Percentiles rank a stretch among this genome's conserved stretches.
Conservation (phyloP, 2,797 vertebrate genomes). For the Lutjanus campechanus region DNA sequence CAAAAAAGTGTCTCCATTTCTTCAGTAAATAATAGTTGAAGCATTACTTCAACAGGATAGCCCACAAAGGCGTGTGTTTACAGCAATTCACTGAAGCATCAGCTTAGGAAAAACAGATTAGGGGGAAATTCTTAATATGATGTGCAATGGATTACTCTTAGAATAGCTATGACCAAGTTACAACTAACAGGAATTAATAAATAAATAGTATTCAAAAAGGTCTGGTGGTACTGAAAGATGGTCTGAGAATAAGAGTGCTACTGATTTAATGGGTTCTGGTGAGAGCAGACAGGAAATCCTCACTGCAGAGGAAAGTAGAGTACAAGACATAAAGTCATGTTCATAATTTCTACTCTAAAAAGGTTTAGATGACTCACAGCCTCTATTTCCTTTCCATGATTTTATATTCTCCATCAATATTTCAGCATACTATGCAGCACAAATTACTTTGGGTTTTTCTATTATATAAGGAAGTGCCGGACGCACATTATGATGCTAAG, state of each 20-base stretch:
- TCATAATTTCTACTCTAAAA: neutral
- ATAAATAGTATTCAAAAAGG: neutral
- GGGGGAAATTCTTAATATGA: neutral
- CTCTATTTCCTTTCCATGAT: neutral
- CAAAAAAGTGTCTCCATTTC: neutral
- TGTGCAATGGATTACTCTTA: neutral
- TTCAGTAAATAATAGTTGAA: neutral
- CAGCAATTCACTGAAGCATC: neutral
- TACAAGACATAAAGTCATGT: too few species aligned
- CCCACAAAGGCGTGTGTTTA: neutral
- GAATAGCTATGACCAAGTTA: neutral
- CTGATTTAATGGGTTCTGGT: constrained; percentile 8
- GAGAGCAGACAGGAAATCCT: constrained; percentile 5
- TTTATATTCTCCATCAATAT: neutral
- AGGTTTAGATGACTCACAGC: neutral
- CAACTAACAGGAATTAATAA: neutral
- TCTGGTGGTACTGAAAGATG: neutral
- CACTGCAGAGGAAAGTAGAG: neutral
- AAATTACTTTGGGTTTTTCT: neutral
- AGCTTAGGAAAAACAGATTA: neutral
- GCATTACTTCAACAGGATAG: neutral
- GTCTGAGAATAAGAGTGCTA: neutral
- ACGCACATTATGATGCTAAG: neutral
- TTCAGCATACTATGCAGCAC: neutral
- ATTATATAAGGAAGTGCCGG: neutral